Conservation (phyloP, 2,888 invertebrate genomes). For the Lasioglossum malachurum region DNA sequence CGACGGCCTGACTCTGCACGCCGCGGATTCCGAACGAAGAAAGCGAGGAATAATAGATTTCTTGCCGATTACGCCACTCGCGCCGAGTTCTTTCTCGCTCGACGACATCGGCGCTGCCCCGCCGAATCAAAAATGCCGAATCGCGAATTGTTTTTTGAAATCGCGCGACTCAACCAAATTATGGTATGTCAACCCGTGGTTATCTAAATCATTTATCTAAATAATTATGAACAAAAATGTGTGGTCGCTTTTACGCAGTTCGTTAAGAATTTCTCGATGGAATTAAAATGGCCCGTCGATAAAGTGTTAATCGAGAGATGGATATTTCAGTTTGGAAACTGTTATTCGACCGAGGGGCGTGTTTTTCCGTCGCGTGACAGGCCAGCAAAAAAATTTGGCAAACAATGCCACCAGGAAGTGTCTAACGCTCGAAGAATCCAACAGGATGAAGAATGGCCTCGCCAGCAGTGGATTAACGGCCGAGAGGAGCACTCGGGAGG, state of each 20-base stretch:
- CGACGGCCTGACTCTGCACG: conserved; percentile 23
- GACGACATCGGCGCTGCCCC: conserved; percentile 50
- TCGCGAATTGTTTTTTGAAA: background rate
- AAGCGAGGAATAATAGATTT: conserved; percentile 79
- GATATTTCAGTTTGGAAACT: background rate
- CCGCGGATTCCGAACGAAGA: conserved; percentile 38
- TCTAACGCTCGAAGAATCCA: conserved; percentile 12
- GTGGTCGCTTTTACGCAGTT: background rate
- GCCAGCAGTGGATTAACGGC: conserved; percentile 31
- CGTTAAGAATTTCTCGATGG: background rate
- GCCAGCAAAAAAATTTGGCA: background rate
- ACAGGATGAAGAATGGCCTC: conserved; percentile 26
- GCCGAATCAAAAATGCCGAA: background rate
- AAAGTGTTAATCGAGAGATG: background rate
- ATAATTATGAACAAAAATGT: background rate
- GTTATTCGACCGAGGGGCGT: background rate
- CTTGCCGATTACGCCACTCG: conserved; percentile 58
- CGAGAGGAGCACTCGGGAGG: conserved; percentile 23
- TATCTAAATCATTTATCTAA: too few relatives aligned
- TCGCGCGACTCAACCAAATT: background rate
- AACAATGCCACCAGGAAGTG: conserved; percentile 3
- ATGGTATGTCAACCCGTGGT: too few relatives aligned
- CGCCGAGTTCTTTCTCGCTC: conserved; percentile 41
- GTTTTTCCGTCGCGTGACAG: too few relatives aligned
- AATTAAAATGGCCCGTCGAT: background rate